Conservation (phyloP, 35 echinoderm and acorn worm genomes). For the Eucidaris tribuloides region DNA sequence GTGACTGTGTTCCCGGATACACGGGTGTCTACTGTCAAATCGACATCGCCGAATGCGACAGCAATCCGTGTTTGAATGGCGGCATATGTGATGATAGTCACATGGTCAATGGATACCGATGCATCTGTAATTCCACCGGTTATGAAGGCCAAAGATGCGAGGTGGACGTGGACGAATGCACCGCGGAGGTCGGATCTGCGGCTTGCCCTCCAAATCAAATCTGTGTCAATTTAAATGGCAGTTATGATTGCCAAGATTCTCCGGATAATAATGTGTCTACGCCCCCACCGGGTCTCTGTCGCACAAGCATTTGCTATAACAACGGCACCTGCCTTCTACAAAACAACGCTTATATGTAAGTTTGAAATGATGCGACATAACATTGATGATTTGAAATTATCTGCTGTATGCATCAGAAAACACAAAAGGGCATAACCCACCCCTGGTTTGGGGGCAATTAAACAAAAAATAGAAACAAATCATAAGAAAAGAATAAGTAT, state of each 20-base stretch:
- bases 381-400: background rate
- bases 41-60: constrained; percentile 24
- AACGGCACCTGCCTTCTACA: background rate
- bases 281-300: background rate
- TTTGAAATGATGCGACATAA: background rate
- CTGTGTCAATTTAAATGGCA: constrained; percentile 35
- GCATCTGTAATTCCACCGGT: constrained; percentile 9
- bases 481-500: background rate
- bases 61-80: constrained; percentile 19
- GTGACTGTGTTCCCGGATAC: constrained; percentile 14
- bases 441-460: background rate
- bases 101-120: constrained; percentile 16
- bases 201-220: constrained; percentile 2
- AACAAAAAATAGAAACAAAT: background rate
- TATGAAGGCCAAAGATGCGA: background rate
- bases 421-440: background rate
- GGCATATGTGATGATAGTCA: background rate
- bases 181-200: background rate
- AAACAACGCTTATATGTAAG: background rate
- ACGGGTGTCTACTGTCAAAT: constrained; percentile 9
- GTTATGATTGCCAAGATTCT: background rate
- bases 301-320: constrained; percentile 7
- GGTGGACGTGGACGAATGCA: constrained; percentile 36
- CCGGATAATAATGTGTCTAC: background rate
- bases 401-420: background rate